These are phyloP conservation scores for Pentamera pediparva DNA, from an alignment of 53 echinoderm and acorn worm genomes.

Conservation along the genomic window DNA sequence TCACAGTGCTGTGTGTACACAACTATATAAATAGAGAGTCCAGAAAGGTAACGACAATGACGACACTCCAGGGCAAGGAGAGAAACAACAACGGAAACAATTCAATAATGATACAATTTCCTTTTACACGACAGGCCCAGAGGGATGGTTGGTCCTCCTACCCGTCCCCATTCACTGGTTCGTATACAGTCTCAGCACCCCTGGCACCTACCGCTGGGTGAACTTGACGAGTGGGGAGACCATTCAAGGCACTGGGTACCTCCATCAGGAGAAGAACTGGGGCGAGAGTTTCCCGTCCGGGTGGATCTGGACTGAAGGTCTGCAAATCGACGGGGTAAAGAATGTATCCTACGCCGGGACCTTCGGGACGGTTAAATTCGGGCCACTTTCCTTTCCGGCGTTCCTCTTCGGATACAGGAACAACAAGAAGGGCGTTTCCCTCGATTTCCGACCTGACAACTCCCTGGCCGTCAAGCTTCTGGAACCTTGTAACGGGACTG, in stretches of 20 bases:
- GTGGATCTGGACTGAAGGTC: constrained; percentile 75
- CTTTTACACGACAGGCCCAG: constrained; percentile 57
- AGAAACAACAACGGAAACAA: neutral
- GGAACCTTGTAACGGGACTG: constrained; percentile 48
- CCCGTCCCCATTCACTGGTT: constrained; percentile 83
- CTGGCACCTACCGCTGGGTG: constrained; percentile 55
- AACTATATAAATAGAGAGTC: too few species aligned
- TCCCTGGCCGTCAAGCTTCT: constrained; percentile 21
- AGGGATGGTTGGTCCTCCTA: constrained; percentile 49
- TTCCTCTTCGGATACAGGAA: constrained; percentile 68
- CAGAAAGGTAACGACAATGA: too few species aligned
- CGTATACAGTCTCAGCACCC: constrained; percentile 69
- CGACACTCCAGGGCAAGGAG: neutral
- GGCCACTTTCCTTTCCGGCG: constrained; percentile 37
- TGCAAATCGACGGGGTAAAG: constrained; percentile 16
- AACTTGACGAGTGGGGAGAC: constrained; percentile 36
- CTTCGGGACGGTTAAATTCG: constrained; percentile 49
- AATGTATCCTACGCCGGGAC: constrained; percentile 50
- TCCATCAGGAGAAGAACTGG: constrained; percentile 93
- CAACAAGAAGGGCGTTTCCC: constrained; percentile 29
- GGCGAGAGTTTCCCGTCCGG: constrained; percentile 61
- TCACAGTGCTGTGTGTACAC: too few species aligned
- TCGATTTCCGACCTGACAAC: constrained; percentile 64
- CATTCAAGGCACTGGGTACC: constrained; percentile 30
- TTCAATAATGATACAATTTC: neutral